phyloP scores from a whole-genome alignment of 1,140 invertebrate species.

The Schlechtendalia chinensis region DNA sequence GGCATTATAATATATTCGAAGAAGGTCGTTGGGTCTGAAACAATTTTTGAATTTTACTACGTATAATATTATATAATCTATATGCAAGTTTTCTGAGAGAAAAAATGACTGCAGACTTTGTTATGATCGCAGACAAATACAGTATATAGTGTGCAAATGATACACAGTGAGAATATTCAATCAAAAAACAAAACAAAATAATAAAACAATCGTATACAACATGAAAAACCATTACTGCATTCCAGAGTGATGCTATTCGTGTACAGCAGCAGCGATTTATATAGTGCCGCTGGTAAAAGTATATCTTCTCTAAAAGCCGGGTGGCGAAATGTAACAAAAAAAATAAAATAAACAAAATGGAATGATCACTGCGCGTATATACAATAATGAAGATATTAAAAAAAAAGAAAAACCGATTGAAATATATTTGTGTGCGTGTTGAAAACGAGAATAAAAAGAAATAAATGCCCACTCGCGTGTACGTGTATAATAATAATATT shows the following conservation, averaged over 20 bases:
- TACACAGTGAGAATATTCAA: neutral
- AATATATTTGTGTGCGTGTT: constrained; percentile 4
- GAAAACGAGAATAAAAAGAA: constrained; percentile 5
- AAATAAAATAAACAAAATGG: neutral
- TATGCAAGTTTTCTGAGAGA: too few relatives aligned
- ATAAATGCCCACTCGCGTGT: neutral
- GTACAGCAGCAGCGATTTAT: neutral
- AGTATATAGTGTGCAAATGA: too few relatives aligned
- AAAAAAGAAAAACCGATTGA: constrained; percentile 13
- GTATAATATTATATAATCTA: too few relatives aligned
- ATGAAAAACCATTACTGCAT: neutral
- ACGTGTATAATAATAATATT: neutral
- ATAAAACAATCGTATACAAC: neutral
- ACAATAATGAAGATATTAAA: neutral
- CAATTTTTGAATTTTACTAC: too few relatives aligned
- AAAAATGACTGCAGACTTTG: too few relatives aligned
- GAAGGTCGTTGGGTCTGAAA: too few relatives aligned
- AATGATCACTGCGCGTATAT: neutral
- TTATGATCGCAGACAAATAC: too few relatives aligned
- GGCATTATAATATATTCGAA: too few relatives aligned
- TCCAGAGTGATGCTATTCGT: constrained; percentile 1
- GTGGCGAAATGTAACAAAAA: constrained; percentile 15
- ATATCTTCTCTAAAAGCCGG: neutral
- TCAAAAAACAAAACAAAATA: constrained; percentile 8
- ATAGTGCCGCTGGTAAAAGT: constrained; percentile 9